A percentile compares a stretch with the other conserved stretches of the same genome.
Conservation (phyloP, 2,797 vertebrate genomes). For the Manis javanica region DNA sequence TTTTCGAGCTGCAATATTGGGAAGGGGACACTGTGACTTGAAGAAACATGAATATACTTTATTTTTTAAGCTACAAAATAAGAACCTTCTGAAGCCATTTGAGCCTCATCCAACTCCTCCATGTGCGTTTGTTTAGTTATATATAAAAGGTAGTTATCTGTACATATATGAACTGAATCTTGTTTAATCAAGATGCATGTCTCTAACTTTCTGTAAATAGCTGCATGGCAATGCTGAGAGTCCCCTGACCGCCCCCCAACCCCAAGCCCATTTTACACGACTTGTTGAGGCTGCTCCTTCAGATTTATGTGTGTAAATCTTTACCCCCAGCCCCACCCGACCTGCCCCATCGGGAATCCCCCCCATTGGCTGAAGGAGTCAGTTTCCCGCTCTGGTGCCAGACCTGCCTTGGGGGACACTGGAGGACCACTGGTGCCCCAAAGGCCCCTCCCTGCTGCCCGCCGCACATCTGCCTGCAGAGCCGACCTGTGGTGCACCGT, state of each 20-base stretch:
- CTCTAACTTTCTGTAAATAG: slow-evolving; percentile 91
- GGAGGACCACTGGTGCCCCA: background rate
- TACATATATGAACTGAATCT: slow-evolving; percentile 88
- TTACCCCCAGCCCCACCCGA: background rate
- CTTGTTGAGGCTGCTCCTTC: slow-evolving; percentile 56
- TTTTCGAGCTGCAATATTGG: slow-evolving; percentile 64
- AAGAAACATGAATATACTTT: slow-evolving; percentile 75
- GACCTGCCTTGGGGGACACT: background rate
- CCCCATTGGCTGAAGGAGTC: background rate
- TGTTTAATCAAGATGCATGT: slow-evolving; percentile 93
- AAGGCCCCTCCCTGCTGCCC: background rate
- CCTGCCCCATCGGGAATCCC: background rate
- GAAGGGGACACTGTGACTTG: slow-evolving; percentile 81
- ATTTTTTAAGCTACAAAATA: slow-evolving; percentile 79
- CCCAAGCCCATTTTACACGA: slow-evolving; percentile 44
- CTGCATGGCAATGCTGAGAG: slow-evolving; percentile 92
- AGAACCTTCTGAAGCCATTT: slow-evolving; percentile 84
- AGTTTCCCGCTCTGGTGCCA: background rate
- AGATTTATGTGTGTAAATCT: slow-evolving; percentile 42
- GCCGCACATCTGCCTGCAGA: background rate
- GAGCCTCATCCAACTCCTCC: slow-evolving; percentile 82
- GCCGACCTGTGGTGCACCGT: background rate
- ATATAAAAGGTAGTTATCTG: slow-evolving; percentile 69
- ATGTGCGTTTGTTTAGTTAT: slow-evolving; percentile 90
- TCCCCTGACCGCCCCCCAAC: slow-evolving; percentile 46